A percentile compares a stretch with the other conserved stretches of the same genome.
Evolutionary conservation across 2,888 invertebrate species (phyloP).

Genomic region (Tenthredo mesomela): DNA sequence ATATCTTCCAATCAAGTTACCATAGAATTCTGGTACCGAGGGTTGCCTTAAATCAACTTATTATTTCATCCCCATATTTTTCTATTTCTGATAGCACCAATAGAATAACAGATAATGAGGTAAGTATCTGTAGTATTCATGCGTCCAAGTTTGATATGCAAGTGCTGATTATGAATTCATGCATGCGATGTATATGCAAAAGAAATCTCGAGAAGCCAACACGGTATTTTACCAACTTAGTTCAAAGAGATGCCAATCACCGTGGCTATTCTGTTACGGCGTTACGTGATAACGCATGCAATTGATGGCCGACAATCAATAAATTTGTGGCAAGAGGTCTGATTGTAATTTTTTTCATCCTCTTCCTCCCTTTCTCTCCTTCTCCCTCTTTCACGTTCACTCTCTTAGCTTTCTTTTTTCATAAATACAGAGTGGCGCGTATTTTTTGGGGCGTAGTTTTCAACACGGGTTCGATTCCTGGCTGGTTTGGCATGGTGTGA

Average conservation of each 20-base stretch:
- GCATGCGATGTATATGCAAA: not conserved
- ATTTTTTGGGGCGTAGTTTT: slow-evolving; percentile 46
- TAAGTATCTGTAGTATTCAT: not conserved
- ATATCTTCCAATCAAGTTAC: not conserved
- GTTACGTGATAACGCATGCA: not conserved
- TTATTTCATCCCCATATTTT: not conserved
- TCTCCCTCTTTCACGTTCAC: not conserved
- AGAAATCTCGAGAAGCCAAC: not conserved
- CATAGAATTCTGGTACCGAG: not conserved
- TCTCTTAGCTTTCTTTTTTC: slow-evolving; percentile 11
- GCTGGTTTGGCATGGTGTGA: slow-evolving; percentile 51
- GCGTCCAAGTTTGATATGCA: not conserved
- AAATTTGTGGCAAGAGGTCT: slow-evolving; percentile 14
- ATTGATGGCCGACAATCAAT: slow-evolving; percentile 4
- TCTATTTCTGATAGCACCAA: not conserved
- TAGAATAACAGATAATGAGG: not conserved
- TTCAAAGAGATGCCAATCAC: slow-evolving; percentile 19
- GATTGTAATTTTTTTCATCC: slow-evolving; percentile 15
- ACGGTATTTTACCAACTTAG: slow-evolving; percentile 17
- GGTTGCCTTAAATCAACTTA: not conserved
- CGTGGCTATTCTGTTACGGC: slow-evolving; percentile 12
- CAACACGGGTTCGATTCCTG: slow-evolving; percentile 52
- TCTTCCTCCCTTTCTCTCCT: not conserved
- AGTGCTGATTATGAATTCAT: slow-evolving; percentile 12
- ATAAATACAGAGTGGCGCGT: slow-evolving; percentile 26